Percentiles rank a stretch among this genome's conserved stretches.
Conservation (phyloP, 1,140 invertebrate genomes). For the Brachionus koreanus region DNA sequence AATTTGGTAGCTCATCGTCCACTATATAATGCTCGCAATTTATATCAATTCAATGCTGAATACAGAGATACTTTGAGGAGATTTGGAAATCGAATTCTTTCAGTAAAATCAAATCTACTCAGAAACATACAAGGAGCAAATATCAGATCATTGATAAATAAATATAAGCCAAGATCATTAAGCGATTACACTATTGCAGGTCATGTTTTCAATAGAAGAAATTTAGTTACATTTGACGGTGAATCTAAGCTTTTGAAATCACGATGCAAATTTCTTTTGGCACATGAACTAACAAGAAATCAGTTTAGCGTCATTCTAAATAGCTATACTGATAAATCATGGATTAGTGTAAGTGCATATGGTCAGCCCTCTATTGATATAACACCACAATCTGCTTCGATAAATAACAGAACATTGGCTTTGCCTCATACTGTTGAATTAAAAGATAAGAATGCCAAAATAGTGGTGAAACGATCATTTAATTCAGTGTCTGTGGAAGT, state of each 20-base stretch:
- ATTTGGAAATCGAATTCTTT: neutral
- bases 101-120: neutral
- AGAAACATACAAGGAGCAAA: neutral
- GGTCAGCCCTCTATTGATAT: conserved; percentile 1
- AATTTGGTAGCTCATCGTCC: neutral
- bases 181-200: neutral
- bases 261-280: conserved; percentile 8
- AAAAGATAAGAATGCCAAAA: neutral
- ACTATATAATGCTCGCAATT: neutral
- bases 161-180: conserved; percentile 19
- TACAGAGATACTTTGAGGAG: conserved; percentile 19
- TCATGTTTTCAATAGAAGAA: conserved; percentile 28
- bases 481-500: neutral
- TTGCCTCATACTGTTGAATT: neutral
- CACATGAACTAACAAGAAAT: conserved; percentile 9
- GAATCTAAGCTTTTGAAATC: neutral
- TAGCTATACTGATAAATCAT: neutral
- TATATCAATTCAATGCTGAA: conserved; percentile 40
- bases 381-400: neutral
- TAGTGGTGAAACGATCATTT: neutral
- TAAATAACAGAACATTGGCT: neutral
- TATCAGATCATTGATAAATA: conserved; percentile 7
- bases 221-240: neutral
- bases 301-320: conserved; percentile 35
- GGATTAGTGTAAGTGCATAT: neutral